phyloP scores from a whole-genome alignment of 2,888 invertebrate genomes.

The Diplolepis rosae region DNA sequence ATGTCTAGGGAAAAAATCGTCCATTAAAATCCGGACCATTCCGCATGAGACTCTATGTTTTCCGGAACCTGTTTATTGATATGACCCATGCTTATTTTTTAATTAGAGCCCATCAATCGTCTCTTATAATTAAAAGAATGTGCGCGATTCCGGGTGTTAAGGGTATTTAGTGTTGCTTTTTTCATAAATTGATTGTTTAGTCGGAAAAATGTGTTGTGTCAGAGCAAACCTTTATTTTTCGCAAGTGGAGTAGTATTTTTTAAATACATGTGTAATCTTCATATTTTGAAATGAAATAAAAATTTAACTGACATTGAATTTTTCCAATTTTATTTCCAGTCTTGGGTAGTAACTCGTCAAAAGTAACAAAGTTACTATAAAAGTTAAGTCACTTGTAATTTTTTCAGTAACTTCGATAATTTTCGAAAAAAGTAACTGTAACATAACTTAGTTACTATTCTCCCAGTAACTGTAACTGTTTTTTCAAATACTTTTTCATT shows the following conservation, averaged over 20 bases:
- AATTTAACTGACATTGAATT: too few species aligned
- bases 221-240: background rate
- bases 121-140: conserved; percentile 18
- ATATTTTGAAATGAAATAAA: background rate
- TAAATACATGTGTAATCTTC: background rate
- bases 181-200: background rate
- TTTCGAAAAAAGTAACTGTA: too few species aligned
- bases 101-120: conserved; percentile 12
- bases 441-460: too few species aligned
- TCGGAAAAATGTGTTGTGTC: background rate
- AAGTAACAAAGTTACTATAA: too few species aligned
- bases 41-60: background rate
- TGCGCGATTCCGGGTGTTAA: background rate
- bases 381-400: too few species aligned
- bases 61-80: conserved; percentile 10
- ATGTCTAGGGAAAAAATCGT: background rate
- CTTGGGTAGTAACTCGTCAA: too few species aligned
- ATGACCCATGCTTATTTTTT: background rate
- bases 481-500: too few species aligned
- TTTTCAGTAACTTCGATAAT: too few species aligned
- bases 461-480: too few species aligned
- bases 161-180: background rate
- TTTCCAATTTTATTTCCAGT: too few species aligned
- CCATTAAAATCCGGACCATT: background rate
- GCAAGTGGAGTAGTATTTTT: background rate